Evolutionary conservation across 1,140 invertebrate genomes (phyloP), one percentile per base, ranked within the genome.

Genomic region (Cecropterus lyciades): DNA sequence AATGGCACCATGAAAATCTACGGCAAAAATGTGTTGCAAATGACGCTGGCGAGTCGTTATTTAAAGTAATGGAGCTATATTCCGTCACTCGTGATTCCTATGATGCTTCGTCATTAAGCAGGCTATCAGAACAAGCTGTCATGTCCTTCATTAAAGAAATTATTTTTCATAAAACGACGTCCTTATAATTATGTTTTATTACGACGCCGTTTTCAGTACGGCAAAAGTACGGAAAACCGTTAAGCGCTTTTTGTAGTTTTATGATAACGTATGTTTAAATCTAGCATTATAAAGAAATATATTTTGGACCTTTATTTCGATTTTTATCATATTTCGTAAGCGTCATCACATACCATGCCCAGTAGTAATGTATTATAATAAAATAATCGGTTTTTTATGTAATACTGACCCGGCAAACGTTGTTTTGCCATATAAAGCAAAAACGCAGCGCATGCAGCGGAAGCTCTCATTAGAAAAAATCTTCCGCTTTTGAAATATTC

Each of bases 11-110:
- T 87, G 77, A 84, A 82, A 86, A 73, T 87, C 69, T 83, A 86
- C 79, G 78, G 73, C 80, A 83, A 86, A 87, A 89, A 87, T 86
- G 80, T 86, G 80, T 84, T 85, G 80, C 80, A 77, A 87, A 87
- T 82, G 81, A 71, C 68, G 51, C 56, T 55, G 24, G 67, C 53
- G 70, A 67, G 68, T 66, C 71, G 72, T 85, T 84, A 75, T 76
- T 72, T 73, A 59, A 64, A 72, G 66, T 75, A 70, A 75, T 72
- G 68, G 63, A 67, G 65, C 60, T 66, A 76, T 73, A 79, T 77
- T 75, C 76, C 49, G 60, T 73, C 63, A 76, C 59, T 62, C 10
- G 7, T 30, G 3, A 3, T 49, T 56, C 55, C 45, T 17, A 53
- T 63, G 53, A 69, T 62, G 46, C 48, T 27, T 33, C 37, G 57